phyloP scores from a whole-genome alignment of 1,140 invertebrate species.

The Ostrea denselamellosa region DNA sequence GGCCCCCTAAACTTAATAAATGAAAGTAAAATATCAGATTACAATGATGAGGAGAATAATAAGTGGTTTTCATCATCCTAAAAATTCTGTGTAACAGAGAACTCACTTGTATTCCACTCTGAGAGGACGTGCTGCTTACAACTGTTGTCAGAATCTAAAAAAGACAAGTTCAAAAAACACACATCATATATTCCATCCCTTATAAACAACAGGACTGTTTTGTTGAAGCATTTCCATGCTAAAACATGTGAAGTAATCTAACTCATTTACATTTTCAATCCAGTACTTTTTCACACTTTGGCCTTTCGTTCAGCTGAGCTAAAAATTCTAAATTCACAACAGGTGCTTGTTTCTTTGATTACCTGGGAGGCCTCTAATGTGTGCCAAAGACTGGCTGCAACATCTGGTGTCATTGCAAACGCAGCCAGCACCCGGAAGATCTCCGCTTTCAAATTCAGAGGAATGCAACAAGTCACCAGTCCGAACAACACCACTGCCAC shows the following conservation, averaged over 20 bases:
- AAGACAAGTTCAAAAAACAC: not conserved
- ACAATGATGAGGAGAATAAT: no score
- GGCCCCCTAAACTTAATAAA: no score
- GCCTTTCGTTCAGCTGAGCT: not conserved
- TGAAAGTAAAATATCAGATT: no score
- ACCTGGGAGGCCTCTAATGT: constrained; percentile 92
- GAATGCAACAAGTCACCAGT: constrained; percentile 90
- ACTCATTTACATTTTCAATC: no score
- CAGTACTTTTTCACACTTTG: no score
- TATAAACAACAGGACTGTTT: no score
- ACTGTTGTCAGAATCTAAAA: constrained; percentile 52
- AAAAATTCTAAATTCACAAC: not conserved
- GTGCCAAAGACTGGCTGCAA: constrained; percentile 90
- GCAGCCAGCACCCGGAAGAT: constrained; percentile 88
- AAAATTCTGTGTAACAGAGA: no score
- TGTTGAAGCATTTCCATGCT: no score
- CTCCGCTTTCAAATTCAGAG: constrained; percentile 90
- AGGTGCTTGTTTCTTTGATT: not conserved
- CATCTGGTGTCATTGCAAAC: constrained; percentile 86
- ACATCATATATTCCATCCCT: no score
- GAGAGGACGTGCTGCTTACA: not conserved
- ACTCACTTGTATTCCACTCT: not conserved
- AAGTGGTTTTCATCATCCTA: no score
- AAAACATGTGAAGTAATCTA: no score
- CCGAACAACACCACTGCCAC: constrained; percentile 89